phyloP scores from a whole-genome alignment of 1,140 invertebrate genomes.

The Neocloeon triangulifer region DNA sequence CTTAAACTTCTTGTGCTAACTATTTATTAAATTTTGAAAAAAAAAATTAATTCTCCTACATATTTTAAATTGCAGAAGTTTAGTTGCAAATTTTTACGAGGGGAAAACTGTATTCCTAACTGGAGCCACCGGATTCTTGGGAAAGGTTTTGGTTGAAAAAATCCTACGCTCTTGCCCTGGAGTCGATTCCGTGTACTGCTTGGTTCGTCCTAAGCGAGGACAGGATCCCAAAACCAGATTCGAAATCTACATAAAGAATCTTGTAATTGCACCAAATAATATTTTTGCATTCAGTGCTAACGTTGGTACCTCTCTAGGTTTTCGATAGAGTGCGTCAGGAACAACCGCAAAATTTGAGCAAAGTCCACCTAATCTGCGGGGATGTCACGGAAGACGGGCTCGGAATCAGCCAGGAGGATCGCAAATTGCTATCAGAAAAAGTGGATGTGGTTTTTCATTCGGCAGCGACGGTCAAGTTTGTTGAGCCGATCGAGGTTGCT shows the following conservation, averaged over 20 bases:
- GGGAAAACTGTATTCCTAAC: slow-evolving; percentile 11
- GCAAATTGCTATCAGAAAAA: slow-evolving; percentile 2
- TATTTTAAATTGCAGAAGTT: too few relatives aligned
- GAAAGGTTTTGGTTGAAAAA: slow-evolving; percentile 33
- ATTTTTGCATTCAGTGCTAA: too few relatives aligned
- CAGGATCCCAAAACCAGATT: slow-evolving; percentile 11
- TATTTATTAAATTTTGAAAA: too few relatives aligned
- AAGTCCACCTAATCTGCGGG: slow-evolving; percentile 39
- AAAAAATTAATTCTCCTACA: too few relatives aligned
- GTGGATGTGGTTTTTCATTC: slow-evolving; percentile 7
- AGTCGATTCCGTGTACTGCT: slow-evolving; percentile 21
- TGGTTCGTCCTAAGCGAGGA: slow-evolving; percentile 24
- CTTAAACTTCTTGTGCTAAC: too few relatives aligned
- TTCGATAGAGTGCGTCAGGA: slow-evolving; percentile 38
- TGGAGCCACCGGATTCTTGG: slow-evolving; percentile 25
- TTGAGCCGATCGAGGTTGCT: slow-evolving; percentile 14
- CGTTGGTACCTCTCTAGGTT: slow-evolving; percentile 31
- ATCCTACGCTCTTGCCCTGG: slow-evolving; percentile 26
- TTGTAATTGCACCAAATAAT: not conserved
- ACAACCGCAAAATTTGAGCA: slow-evolving; percentile 33
- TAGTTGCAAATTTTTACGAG: slow-evolving; percentile 6
- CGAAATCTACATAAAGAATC: slow-evolving; percentile 6
- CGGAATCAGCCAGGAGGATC: slow-evolving; percentile 17
- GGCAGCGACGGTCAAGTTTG: slow-evolving; percentile 10
- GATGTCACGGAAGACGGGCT: slow-evolving; percentile 31